Base-by-base conservation (phyloP, 2,113 vertebrate genomes). In the Engraulis encrasicolus region DNA sequence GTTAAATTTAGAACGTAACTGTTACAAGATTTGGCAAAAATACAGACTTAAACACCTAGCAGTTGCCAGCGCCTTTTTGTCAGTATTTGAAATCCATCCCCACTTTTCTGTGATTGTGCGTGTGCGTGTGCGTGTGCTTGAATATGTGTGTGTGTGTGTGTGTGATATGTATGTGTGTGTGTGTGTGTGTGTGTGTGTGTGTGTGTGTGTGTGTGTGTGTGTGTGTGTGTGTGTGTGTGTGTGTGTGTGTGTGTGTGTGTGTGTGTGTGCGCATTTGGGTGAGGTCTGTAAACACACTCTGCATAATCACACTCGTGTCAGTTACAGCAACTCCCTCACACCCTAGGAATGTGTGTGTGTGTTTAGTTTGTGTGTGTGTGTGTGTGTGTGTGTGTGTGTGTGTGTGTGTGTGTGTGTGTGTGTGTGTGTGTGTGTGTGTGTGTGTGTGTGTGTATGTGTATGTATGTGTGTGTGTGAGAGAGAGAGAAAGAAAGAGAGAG, bases 351-450 rank as follows among this genome's bases (percentile, higher is more conserved):
- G 9, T 45, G 40, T 45, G 40, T 45, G 40, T 45, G 40, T 45
- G 40, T 45, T 3, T 45, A 5, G 40, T 80, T 45, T 50, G 79
- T 27, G 79, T 31, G 27, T 80, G 20, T 80, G 79, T 50, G 17
- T 80, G 79, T 27, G 40, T 49, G 20, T 23, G 1, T 20, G 27
- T 1, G 4, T 52, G 40, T 80, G 79, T 50, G 79, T 27, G 79
- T 31, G 27, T 80, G 20, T 80, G 79, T 80, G 17, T 50, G 45
- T 27, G 40, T 49, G 20, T 23, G 1, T 20, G 27, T 1, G 2
- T 52, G 77, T 86, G 82, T 45, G 40, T 80, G 79, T 50, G 79
- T 27, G 79, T 31, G 27, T 80, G 20, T 80, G 79, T 80, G 17
- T 50, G 45, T 27, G 40, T 49, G 20, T 23, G 1, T 20, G 27